Evolutionary conservation across 2,888 invertebrate species (phyloP).

Genomic region (Leistus spinibarbis): DNA sequence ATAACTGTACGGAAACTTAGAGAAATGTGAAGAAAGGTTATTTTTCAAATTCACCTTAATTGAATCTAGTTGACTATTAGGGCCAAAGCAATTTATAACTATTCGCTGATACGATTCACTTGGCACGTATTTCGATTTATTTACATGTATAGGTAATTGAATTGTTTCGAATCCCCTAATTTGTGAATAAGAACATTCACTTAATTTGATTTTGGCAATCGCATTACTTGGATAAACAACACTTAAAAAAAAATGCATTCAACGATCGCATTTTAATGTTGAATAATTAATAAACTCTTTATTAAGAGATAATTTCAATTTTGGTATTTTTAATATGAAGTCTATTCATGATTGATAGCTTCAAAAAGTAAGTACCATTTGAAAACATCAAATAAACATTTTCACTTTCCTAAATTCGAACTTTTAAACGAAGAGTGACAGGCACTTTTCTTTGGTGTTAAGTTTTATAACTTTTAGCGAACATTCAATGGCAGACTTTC

Average conservation of each 20-base stretch:
- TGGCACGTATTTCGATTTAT: not conserved
- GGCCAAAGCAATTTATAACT: constrained; percentile 11
- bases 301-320: not conserved
- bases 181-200: no score
- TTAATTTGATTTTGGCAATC: no score
- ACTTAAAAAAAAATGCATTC: no score
- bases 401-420: constrained; percentile 12
- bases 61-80: constrained; percentile 24
- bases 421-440: constrained; percentile 35
- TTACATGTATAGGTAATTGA: not conserved
- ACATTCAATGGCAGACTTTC: constrained; percentile 10
- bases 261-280: no score
- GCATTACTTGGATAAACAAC: no score
- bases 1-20: constrained; percentile 6
- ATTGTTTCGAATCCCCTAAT: no score
- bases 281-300: not conserved
- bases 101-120: not conserved
- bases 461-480: constrained; percentile 20
- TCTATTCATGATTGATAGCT: not conserved
- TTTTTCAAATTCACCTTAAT: constrained; percentile 34
- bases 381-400: not conserved
- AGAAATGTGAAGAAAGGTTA: constrained; percentile 14
- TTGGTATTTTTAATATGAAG: not conserved
- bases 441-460: constrained; percentile 20
- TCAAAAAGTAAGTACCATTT: not conserved